A percentile compares a stretch with the other conserved stretches of the same genome.
Conservation (phyloP, 2,797 vertebrate species). For the Natrix natrix region DNA sequence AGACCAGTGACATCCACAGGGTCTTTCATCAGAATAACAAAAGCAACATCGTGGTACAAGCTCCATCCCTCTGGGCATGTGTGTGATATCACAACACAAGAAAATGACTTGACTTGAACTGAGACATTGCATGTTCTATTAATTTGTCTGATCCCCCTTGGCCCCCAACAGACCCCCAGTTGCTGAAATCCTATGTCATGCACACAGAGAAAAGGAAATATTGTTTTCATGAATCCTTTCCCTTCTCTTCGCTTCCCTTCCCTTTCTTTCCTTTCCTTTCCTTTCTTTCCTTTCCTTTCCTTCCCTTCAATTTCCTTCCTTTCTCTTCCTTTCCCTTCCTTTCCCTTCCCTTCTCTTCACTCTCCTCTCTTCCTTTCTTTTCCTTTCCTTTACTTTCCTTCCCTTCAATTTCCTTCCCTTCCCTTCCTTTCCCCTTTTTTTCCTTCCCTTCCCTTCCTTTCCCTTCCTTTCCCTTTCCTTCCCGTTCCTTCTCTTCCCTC, state of each 20-base stretch:
- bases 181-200: background rate
- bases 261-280: background rate
- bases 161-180: background rate
- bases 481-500: background rate
- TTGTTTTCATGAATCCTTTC: background rate
- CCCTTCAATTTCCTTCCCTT: no score
- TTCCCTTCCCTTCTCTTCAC: no score
- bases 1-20: background rate
- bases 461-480: background rate
- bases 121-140: background rate
- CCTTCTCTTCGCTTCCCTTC: no score
- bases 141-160: background rate
- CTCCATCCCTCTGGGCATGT: background rate
- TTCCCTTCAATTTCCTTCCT: background rate
- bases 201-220: background rate
- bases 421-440: no score
- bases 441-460: no score
- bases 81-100: background rate
- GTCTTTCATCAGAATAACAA: background rate
- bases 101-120: background rate
- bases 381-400: no score
- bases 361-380: no score
- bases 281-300: no score
- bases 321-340: fast-evolving
- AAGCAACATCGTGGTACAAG: background rate